Conservation (phyloP, 2,797 vertebrate species). For the Halcyon chelicuti region DNA sequence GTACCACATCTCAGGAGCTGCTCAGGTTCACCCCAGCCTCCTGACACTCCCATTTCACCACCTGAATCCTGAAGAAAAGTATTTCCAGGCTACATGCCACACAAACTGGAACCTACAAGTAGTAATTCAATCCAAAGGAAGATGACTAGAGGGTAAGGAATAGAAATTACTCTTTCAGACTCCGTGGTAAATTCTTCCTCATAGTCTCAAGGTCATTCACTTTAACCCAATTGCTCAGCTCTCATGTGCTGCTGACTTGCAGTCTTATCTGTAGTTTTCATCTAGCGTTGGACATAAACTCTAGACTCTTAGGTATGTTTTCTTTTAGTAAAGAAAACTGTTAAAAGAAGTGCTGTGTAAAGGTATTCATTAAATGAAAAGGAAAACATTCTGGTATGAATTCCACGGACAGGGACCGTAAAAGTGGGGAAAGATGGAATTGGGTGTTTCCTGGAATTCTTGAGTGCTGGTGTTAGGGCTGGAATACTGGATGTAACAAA, state of each 20-base stretch:
- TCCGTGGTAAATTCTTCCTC: neutral
- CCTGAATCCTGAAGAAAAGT: neutral
- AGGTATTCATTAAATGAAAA: neutral
- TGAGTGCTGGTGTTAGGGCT: neutral
- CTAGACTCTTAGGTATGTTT: neutral
- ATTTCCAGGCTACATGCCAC: neutral
- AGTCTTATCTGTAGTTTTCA: neutral
- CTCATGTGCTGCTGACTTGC: neutral
- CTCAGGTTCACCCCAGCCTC: neutral
- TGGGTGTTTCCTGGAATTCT: neutral
- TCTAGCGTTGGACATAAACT: neutral
- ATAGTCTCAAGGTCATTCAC: neutral
- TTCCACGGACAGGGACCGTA: neutral
- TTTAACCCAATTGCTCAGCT: neutral
- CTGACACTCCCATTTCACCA: neutral
- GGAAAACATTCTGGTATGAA: neutral
- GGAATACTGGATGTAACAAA: neutral
- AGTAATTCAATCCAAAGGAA: neutral
- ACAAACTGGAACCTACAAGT: neutral
- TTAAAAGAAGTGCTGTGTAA: neutral
- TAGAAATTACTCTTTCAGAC: neutral
- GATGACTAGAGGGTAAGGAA: neutral
- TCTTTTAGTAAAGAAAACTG: neutral
- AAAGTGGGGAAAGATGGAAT: neutral
- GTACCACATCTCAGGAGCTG: neutral